These are phyloP conservation scores for Chiroxiphia lanceolata DNA, from an alignment of 2,797 vertebrate genomes.

Conservation along the genomic window DNA sequence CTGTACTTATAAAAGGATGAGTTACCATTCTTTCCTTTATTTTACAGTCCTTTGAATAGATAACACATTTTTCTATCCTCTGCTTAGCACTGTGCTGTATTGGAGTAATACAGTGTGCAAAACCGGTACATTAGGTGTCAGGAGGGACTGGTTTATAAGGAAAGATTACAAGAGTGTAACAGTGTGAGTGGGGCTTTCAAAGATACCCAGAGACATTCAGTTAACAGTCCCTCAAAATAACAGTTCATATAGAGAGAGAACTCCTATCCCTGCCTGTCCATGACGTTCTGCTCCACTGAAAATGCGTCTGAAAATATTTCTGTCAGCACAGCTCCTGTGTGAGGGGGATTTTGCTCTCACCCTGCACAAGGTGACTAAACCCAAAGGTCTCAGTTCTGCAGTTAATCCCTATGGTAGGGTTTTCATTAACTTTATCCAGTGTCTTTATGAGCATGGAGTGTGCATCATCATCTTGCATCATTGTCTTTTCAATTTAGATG, in stretches of 20 bases:
- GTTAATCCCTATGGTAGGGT: background rate
- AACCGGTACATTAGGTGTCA: background rate
- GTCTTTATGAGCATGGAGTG: background rate
- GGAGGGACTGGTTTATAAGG: background rate
- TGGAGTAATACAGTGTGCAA: background rate
- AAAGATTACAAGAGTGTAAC: background rate
- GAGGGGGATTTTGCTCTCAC: background rate
- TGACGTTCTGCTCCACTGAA: background rate
- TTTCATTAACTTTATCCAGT: background rate
- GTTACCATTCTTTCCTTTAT: background rate
- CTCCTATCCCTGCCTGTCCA: background rate
- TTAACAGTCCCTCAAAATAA: background rate
- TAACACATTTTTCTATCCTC: background rate
- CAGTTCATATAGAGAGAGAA: background rate
- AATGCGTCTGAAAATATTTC: background rate
- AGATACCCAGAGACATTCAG: background rate
- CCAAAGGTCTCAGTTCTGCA: background rate
- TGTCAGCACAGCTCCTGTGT: background rate
- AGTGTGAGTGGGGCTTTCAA: background rate
- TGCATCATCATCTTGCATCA: constrained; percentile 9
- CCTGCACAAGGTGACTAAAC: background rate
- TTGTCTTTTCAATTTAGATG: background rate
- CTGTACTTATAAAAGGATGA: background rate
- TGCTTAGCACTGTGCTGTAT: background rate
- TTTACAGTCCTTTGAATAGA: background rate